Base-by-base conservation (phyloP, 2,888 invertebrate species). In the Cenopis cana region DNA sequence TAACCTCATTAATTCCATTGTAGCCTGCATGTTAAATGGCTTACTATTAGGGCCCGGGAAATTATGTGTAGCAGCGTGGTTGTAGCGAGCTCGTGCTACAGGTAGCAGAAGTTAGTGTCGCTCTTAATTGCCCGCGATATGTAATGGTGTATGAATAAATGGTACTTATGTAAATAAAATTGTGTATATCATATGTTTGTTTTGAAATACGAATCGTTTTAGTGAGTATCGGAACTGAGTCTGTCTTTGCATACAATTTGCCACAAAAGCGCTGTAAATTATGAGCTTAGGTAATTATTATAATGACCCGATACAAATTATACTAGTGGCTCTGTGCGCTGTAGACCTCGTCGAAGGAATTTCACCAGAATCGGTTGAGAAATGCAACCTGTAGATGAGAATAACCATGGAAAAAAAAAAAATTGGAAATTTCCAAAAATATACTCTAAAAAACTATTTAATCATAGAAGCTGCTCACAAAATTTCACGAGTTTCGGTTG, bases 1-100 rank as follows among this genome's bases (percentile, higher is more conserved):
- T 78, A 79, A 81, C 76, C 75, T 80, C 80, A 82, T 82, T 83
- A 81, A 77, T 81, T 78, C 73, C 55, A 67, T 67, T 71, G 71
- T 71, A 67, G 76, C 68, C 73, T 72, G 71, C 72, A 76, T 74
- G 75, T 76, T 69, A 67, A 68, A 62, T 69, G 68, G 59, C 66
- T 61, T 17, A 70, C 71, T 71, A 71, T 71, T 67, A 71, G 66
- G 64, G 50, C 24, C 41, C 62, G 49, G 46, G 49, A 55, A 64
- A 62, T 64, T 69, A 64, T 69, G 62, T 62, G 68, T 46, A 41
- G 68, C 36, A 17, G 50, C 50, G n/a, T 20, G 14, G 18, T 24
- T 64, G 17, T 52, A 38, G 61, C 18, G 41, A 29, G 52, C 20
- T 52, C 3, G 38, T 55, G 62, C 56, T 50, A 64, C 69, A 64